Evolutionary conservation across 1,140 invertebrate genomes (phyloP), one percentile per base, ranked within the genome.

Genomic region (Globodera ellingtonae): DNA sequence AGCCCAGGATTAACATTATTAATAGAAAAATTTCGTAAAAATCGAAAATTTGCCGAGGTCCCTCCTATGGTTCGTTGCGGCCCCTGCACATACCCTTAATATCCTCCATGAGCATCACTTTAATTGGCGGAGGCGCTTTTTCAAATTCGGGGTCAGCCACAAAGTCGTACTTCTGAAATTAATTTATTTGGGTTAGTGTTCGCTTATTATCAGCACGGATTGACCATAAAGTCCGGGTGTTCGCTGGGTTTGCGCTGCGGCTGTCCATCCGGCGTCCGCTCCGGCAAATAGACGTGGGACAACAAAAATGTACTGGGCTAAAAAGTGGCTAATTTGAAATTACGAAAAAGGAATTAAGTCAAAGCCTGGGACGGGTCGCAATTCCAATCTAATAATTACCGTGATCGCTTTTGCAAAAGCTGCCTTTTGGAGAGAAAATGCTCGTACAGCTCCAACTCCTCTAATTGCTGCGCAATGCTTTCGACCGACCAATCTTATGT

Each of bases 61-160:
- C 24, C 24, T 24, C 24, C 24, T 24, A 24, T 24, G 24, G 24
- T 24, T 24, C 24, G 24, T 24, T 24, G 24, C 24, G 24, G 15
- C 56, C 52, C 10, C 52, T 15, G 73, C 35, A 81, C 15, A 52
- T 69, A 89, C 87, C 87, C 82, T 89, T 88, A 69, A 89, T 81
- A 65, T 89, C 88, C 71, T 88, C 77, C 35, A 89, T 69, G n/a
- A 89, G 72, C 74, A 89, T 89, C 15, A 89, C 81, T 80, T 87
- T 86, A 46, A 89, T 21, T 1, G 87, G 85, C 18, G 79, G 78
- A 7, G 85, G 81, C 7, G 72, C 24, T 44, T 78, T 83, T 18
- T 77, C 69, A 24, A 85, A 79, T 74, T 85, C 80, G n/a, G 72
- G 62, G 9, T 77, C 74, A n/a, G 84, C 83, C 15, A 87, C 71